Percentiles rank a stretch among this genome's conserved stretches.
Conservation (phyloP, 2,888 invertebrate genomes). For the Odontocolon sp. region DNA sequence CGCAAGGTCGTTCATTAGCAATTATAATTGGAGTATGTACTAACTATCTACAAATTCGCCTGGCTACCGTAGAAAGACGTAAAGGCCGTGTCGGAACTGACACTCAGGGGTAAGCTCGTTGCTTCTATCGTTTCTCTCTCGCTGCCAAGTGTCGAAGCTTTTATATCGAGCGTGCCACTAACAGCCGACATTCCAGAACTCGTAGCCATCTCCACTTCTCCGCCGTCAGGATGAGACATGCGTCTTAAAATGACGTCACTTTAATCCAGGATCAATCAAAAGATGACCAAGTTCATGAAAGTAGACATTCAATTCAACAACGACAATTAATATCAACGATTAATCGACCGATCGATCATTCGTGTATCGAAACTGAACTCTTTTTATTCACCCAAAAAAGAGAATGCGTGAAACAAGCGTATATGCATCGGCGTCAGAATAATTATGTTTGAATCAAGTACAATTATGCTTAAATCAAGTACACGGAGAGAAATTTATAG, state of each 20-base stretch:
- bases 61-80: slow-evolving; percentile 83
- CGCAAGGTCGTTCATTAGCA: slow-evolving; percentile 19
- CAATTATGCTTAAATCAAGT: too few species aligned
- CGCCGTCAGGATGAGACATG: slow-evolving; percentile 76
- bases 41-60: slow-evolving; percentile 72
- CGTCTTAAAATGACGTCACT: slow-evolving; percentile 77
- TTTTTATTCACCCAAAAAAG: too few species aligned
- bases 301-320: neutral
- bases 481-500: too few species aligned
- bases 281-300: slow-evolving; percentile 12
- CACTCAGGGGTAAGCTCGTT: slow-evolving; percentile 80
- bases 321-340: too few species aligned
- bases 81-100: slow-evolving; percentile 83
- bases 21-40: slow-evolving; percentile 31
- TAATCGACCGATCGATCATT: too few species aligned
- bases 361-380: too few species aligned
- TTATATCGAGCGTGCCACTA: slow-evolving; percentile 80
- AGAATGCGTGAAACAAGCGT: too few species aligned
- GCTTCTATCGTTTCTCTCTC: slow-evolving; percentile 79
- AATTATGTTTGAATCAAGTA: too few species aligned
- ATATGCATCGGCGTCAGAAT: too few species aligned
- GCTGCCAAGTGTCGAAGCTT: slow-evolving; percentile 81
- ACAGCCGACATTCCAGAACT: slow-evolving; percentile 77
- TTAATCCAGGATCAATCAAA: slow-evolving; percentile 55
- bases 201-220: slow-evolving; percentile 78